phyloP scores from a whole-genome alignment of 2,113 vertebrate species.

The Ardeotis arabs region DNA sequence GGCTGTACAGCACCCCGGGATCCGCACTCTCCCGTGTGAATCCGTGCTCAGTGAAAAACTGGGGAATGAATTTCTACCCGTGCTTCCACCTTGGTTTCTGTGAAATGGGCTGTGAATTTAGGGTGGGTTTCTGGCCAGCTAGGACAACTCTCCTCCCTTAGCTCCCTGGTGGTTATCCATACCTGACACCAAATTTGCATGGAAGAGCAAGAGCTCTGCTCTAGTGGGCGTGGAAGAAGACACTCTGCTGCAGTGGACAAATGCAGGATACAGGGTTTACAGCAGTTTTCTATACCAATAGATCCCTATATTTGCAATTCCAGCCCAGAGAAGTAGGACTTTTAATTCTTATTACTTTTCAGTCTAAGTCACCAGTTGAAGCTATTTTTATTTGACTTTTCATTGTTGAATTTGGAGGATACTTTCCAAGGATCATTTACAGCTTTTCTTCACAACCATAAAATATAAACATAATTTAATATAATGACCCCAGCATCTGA shows the following conservation, averaged over 20 bases:
- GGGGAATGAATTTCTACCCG: background rate
- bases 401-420: background rate
- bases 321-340: background rate
- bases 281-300: background rate
- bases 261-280: background rate
- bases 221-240: background rate
- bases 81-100: background rate
- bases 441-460: background rate
- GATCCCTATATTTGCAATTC: background rate
- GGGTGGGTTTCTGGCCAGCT: background rate
- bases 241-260: background rate
- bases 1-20: background rate
- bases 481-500: background rate
- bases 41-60: background rate
- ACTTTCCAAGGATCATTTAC: background rate
- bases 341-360: background rate
- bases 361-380: background rate
- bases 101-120: background rate
- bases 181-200: background rate
- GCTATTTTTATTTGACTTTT: background rate
- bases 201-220: background rate
- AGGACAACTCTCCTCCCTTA: background rate
- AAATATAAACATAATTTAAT: background rate
- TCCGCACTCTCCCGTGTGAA: accelerated
- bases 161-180: background rate